Evolutionary conservation across 53 echinoderm and acorn worm species (phyloP), one percentile per base, ranked within the genome.

Genomic region (Temnopleurus reevesii): DNA sequence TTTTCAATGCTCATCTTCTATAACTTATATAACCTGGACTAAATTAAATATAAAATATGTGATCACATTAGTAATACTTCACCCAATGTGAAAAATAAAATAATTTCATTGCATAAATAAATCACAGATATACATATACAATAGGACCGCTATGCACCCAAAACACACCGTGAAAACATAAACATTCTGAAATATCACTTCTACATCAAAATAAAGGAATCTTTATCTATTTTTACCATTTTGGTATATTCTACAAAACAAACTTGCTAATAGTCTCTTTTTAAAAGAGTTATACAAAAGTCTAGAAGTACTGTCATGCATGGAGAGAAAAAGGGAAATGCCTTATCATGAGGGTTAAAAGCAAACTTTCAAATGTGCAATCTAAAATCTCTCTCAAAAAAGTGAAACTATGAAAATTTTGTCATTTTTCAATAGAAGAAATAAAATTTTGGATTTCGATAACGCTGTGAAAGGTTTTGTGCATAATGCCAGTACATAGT

Each of bases 221-320:
- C 43, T 41, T 71, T 71, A 4, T 71, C 71, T 31, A 36, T 10
- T 18, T 41, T 38, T 41, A 71, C 33, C 33, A 65, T 12, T 34
- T 33, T 36, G 41, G 41, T 71, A 71, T 71, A 5, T 71, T 71
- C 71, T 71, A 71, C 41, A 41, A 63, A 63, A 63, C 34, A 34
- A 61, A 63, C 30, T 31, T 5, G 12, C 10, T 33, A 63, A 15
- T 33, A 21, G 15, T 71, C 71, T 71, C 41, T 71, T 71, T 71
- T 38, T 8, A 1, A 71, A 41, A 71, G 71, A 60, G 28, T 26
- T 2, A 71, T 23, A 71, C 65, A 64, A 4, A 36, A 38, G 6
- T 17, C 17, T n/a, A 2, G 63, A 71, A 71, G 71, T 71, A 71
- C 71, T 71, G 71, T n/a, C n/a, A n/a, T n/a, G n/a, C n/a, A n/a